Evolutionary conservation across 2,888 invertebrate genomes (phyloP).

Genomic region (Branchipolynoe longqiensis): DNA sequence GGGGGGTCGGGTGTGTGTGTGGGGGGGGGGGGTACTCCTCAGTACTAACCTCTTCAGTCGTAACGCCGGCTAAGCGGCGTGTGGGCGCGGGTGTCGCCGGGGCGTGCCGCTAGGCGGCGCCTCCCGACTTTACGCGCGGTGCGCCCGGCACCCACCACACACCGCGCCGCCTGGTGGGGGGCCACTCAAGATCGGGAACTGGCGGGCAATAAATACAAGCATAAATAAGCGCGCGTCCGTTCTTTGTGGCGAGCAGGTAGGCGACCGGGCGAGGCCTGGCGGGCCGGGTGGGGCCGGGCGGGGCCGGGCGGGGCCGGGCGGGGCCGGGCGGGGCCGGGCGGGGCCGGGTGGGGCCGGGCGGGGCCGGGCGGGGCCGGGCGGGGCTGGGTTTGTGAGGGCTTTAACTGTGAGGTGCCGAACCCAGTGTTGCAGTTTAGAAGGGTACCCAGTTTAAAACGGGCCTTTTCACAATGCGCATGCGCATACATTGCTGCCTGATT

Average conservation of each 20-base stretch:
- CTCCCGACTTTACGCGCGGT: slow-evolving; percentile 10
- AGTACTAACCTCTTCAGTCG: slow-evolving; percentile 41
- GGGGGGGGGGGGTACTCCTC: slow-evolving; percentile 16
- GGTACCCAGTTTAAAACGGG: no score
- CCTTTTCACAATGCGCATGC: no score
- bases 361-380: no score
- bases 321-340: no score
- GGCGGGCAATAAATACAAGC: slow-evolving; percentile 46
- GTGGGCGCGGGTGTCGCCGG: background rate
- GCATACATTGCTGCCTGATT: no score
- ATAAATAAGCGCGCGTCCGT: slow-evolving; percentile 50
- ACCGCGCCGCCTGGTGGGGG: slow-evolving; percentile 12
- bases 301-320: no score
- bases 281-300: no score
- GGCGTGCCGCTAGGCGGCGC: slow-evolving; percentile 4
- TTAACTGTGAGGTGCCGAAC: no score
- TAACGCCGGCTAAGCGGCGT: slow-evolving; percentile 31
- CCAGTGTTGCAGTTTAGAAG: no score
- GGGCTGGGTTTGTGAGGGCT: no score
- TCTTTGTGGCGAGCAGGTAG: background rate
- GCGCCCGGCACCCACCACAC: background rate
- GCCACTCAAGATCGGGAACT: slow-evolving; percentile 25
- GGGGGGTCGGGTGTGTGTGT: background rate
- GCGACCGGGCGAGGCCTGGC: background rate
- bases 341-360: no score